These are phyloP conservation scores for Lasioglossum leucozonium DNA, from an alignment of 2,888 invertebrate species.

Conservation along the genomic window DNA sequence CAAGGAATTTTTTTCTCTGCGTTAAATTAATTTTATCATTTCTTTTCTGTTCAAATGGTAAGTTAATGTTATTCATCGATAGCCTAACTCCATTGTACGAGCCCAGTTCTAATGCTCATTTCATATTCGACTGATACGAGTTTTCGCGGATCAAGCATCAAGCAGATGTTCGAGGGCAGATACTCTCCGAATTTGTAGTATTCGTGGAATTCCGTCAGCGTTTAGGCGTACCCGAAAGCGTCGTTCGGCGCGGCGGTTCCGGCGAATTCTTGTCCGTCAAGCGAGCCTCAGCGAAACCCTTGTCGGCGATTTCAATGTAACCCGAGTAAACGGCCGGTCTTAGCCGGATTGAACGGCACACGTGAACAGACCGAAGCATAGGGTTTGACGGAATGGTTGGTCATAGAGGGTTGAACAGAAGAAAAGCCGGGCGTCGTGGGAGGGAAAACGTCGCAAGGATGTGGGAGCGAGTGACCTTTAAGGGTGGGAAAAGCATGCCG, in stretches of 20 bases:
- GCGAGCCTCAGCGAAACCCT: not conserved
- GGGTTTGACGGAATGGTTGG: slow-evolving; percentile 20
- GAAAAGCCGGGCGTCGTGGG: not conserved
- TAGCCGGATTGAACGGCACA: slow-evolving; percentile 3
- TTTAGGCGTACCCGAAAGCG: too few species aligned
- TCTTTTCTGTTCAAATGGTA: too few species aligned
- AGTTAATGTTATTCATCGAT: too few species aligned
- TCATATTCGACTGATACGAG: not conserved
- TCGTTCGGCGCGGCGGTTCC: not conserved
- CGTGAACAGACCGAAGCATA: not conserved
- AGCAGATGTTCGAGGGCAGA: not conserved
- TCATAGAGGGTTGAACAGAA: not conserved
- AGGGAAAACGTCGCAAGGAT: not conserved
- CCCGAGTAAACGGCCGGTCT: not conserved
- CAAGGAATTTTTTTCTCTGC: too few species aligned
- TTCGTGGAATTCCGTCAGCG: not conserved
- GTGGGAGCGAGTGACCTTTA: slow-evolving; percentile 20
- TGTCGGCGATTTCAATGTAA: not conserved
- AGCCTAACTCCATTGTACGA: too few species aligned
- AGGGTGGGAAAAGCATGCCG: slow-evolving; percentile 21
- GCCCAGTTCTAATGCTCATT: too few species aligned
- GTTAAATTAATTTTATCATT: too few species aligned
- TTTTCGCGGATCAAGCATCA: not conserved
- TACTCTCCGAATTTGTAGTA: not conserved
- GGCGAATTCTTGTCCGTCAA: not conserved